phyloP scores from a whole-genome alignment of 2,888 invertebrate species.

The Rhabditoides inermis region DNA sequence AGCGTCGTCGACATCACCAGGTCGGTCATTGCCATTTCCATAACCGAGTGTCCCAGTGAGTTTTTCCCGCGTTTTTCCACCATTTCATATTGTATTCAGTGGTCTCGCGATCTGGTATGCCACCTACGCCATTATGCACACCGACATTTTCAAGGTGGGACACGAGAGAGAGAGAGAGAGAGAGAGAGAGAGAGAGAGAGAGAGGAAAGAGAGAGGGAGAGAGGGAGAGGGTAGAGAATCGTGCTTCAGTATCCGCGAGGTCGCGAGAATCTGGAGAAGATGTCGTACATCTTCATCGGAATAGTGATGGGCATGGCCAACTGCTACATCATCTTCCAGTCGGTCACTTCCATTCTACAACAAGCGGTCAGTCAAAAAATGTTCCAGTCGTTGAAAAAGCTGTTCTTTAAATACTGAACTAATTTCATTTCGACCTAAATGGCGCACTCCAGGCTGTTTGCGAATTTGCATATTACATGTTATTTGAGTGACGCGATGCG shows the following conservation, averaged over 20 bases:
- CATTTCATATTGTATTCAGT: conserved; percentile 5
- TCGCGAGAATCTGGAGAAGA: conserved; percentile 11
- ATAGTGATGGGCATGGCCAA: conserved; percentile 18
- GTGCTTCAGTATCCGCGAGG: conserved; percentile 15
- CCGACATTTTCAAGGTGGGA: conserved; percentile 11
- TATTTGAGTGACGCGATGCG: no score
- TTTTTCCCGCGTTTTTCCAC: neutral
- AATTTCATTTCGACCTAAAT: no score
- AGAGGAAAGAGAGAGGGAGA: no score
- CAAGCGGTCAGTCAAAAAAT: no score
- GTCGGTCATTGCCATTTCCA: neutral
- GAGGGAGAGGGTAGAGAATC: no score
- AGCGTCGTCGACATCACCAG: conserved; percentile 20
- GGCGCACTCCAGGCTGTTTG: no score
- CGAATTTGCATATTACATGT: no score
- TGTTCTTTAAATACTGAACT: no score
- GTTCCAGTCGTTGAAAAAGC: no score
- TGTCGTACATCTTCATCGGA: conserved; percentile 14
- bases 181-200: no score
- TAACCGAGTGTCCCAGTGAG: neutral
- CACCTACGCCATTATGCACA: conserved; percentile 13
- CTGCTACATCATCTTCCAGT: conserved; percentile 13
- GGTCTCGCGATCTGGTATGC: conserved; percentile 18
- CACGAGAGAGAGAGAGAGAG: no score
- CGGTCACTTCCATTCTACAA: conserved; percentile 7